Base-by-base conservation (phyloP, 1,140 invertebrate genomes). In the Coptotermes formosanus region DNA sequence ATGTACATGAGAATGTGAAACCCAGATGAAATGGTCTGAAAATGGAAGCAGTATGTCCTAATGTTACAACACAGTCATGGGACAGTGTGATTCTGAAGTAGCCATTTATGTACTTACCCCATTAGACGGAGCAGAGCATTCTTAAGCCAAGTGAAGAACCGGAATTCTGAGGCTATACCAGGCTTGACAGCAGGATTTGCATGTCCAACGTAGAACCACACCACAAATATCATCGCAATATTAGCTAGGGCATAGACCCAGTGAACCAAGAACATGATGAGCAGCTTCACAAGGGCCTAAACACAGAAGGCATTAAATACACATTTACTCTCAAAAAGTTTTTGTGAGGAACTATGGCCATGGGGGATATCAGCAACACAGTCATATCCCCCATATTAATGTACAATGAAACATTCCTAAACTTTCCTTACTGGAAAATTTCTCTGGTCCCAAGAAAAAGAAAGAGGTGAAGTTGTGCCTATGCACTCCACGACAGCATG, bases 161-260 rank as follows among this genome's bases (percentile, higher is more conserved):
- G 95, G 90, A 98, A 98, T 91, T 98, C 97, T 0, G 96, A 94
- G 43, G 97, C 96, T 16, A 96, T 92, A 87, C 98, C 98, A 32
- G 97, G 97, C 90, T 97, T 97, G 16, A 98, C 96, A 11, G 97
- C 97, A 11, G 98, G 97, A 92, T 98, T 99, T 12, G 97, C 96
- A 75, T 96, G 95, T 21, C 97, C 97, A 86, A 99, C 97, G 90
- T 99, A 99, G 88, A 97, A 94, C 95, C 97, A 99, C 82, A 99
- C 93, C 45, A 97, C 91, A 90, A 97, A 95, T 86, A 97, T 94
- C 16, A 95, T 94, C 9, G 94, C 91, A 83, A 98, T 93, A 90
- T 96, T 97, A 38, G 95, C 94, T 44, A 98, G 90, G 52, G 97
- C 97, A 91, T 98, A 98, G 52, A 94, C 94, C 97, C 97, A 99